These are phyloP conservation scores for Boleophthalmus pectinirostris DNA, from an alignment of 2,113 vertebrate genomes.

Conservation along the genomic window DNA sequence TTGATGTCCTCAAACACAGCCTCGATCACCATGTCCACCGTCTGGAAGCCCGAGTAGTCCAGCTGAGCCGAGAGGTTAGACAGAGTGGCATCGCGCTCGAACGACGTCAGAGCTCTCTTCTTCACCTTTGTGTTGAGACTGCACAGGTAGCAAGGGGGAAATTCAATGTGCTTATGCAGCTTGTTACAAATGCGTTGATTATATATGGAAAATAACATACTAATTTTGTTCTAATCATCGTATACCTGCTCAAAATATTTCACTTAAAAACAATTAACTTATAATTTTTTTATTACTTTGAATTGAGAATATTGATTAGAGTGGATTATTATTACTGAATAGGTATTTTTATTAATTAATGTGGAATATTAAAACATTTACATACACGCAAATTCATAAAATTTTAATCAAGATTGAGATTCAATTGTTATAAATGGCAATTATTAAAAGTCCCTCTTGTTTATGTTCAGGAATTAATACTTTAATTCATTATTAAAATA, in stretches of 20 bases:
- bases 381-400: not conserved
- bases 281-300: too few species aligned
- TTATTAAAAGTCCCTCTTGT: too few species aligned
- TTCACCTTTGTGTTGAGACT: conserved; percentile 81
- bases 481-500: too few species aligned
- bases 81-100: conserved; percentile 83
- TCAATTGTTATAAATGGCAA: too few species aligned
- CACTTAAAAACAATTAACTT: too few species aligned
- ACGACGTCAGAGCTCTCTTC: conserved; percentile 81
- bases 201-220: not conserved
- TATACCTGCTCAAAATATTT: not conserved
- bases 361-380: too few species aligned
- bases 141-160: not conserved
- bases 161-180: not conserved
- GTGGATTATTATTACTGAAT: too few species aligned
- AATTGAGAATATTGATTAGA: too few species aligned
- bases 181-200: not conserved
- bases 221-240: not conserved
- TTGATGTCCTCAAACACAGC: conserved; percentile 87
- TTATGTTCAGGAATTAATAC: too few species aligned
- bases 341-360: too few species aligned
- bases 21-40: conserved; percentile 88
- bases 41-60: conserved; percentile 82
- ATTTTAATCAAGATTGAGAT: too few species aligned
- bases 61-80: conserved; percentile 80